Percentiles rank a stretch among this genome's conserved stretches.
Evolutionary conservation across 1,140 invertebrate genomes (phyloP).

Genomic region (Euura saliciscinereae): DNA sequence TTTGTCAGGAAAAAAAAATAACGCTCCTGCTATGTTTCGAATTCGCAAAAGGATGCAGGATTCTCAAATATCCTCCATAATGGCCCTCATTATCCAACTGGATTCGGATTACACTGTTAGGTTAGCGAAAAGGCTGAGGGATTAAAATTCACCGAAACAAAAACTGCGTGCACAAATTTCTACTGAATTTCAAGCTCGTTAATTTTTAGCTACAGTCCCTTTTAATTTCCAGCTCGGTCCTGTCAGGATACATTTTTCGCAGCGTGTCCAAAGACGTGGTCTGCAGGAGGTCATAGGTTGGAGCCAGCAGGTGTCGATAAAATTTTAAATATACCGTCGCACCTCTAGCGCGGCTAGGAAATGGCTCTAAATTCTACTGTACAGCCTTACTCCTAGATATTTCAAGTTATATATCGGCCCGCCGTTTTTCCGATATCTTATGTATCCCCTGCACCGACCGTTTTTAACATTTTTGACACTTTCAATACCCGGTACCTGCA

Average conservation of each 20-base stretch:
- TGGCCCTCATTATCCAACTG: neutral
- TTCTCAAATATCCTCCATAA: neutral
- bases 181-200: too few species aligned
- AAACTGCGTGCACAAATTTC: too few species aligned
- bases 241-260: conserved; percentile 25
- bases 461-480: conserved; percentile 26
- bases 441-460: neutral
- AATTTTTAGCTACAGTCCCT: too few species aligned
- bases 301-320: conserved; percentile 32
- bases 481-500: neutral
- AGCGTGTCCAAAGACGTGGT: neutral
- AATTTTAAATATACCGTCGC: conserved; percentile 45
- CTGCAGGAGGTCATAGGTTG: neutral
- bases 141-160: too few species aligned
- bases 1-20: too few species aligned
- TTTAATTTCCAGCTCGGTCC: conserved; percentile 21
- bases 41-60: neutral
- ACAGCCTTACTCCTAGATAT: conserved; percentile 35
- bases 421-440: neutral
- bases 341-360: conserved; percentile 29
- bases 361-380: conserved; percentile 48
- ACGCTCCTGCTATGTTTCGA: too few species aligned
- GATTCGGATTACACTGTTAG: conserved; percentile 1
- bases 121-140: neutral
- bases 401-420: conserved; percentile 38